Percentiles rank a stretch among this genome's conserved stretches.
Conservation (phyloP, 2,113 vertebrate species). For the Odontophorus gujanensis region DNA sequence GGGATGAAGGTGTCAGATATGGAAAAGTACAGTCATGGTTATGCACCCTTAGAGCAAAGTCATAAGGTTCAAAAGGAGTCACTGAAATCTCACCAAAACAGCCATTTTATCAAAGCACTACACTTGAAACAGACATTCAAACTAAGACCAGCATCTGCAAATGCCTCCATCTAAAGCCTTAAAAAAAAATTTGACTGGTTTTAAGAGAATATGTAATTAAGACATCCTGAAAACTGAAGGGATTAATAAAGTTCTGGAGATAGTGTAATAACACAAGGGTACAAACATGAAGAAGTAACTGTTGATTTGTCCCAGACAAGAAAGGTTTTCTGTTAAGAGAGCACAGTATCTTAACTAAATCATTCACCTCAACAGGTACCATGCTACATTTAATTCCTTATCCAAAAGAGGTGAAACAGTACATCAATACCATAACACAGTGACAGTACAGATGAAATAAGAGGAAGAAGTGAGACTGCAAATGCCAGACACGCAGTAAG, state of each 20-base stretch:
- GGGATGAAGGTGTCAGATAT: not conserved
- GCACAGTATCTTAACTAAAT: not conserved
- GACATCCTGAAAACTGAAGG: not conserved
- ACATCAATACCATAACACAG: rapidly evolving
- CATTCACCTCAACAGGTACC: not conserved
- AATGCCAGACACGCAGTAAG: not conserved
- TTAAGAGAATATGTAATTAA: not conserved
- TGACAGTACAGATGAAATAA: not conserved
- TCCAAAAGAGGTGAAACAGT: not conserved
- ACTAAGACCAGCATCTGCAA: not conserved
- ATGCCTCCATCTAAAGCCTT: not conserved
- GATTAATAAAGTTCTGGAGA: not conserved
- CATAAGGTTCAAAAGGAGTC: not conserved
- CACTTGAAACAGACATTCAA: not conserved
- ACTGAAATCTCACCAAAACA: not conserved
- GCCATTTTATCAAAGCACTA: not conserved
- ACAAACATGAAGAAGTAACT: not conserved
- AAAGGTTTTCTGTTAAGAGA: not conserved
- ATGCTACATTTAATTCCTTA: not conserved
- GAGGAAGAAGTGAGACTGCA: not conserved
- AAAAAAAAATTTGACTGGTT: not conserved
- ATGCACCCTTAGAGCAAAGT: not conserved
- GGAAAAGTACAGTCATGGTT: not conserved
- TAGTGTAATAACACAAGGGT: not conserved
- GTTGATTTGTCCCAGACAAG: not conserved